These are phyloP conservation scores for Bombus sibiricus DNA, from an alignment of 1,140 invertebrate genomes.

Conservation along the genomic window DNA sequence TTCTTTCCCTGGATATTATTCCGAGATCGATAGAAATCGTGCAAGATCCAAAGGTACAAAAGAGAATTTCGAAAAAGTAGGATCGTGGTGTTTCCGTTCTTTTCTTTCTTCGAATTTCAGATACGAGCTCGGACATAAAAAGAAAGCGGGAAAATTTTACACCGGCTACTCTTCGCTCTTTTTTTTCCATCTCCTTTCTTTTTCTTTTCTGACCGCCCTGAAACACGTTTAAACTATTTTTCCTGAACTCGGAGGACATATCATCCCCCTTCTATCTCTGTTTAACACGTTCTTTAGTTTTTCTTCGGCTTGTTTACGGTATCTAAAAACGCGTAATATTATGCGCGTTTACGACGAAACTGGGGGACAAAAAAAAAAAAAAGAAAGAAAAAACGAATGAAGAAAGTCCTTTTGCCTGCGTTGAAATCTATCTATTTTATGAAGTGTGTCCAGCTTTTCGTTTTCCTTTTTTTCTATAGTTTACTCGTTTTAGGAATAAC, in stretches of 20 bases:
- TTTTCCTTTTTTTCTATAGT: not conserved
- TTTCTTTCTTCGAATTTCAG: not conserved
- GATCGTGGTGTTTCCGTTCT: conserved; percentile 9
- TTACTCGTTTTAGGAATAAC: conserved; percentile 56
- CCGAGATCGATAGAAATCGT: conserved; percentile 28
- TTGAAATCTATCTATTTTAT: conserved; percentile 28
- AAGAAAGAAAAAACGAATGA: conserved; percentile 35
- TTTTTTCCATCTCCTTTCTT: conserved; percentile 22
- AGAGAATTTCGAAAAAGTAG: conserved; percentile 16
- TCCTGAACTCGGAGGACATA: not conserved
- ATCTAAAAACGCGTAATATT: conserved; percentile 41
- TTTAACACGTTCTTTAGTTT: not conserved
- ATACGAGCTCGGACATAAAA: not conserved
- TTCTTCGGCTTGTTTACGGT: conserved; percentile 16
- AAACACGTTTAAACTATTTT: not conserved
- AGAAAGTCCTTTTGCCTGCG: conserved; percentile 23
- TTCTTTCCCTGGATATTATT: conserved; percentile 34
- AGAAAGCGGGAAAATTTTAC: not conserved
- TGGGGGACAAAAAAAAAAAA: not conserved
- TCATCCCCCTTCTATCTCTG: not conserved
- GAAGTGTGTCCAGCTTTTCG: conserved; percentile 28
- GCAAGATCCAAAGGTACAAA: conserved; percentile 21
- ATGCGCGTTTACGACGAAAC: not conserved
- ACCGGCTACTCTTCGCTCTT: conserved; percentile 29
- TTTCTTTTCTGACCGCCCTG: not conserved